A percentile compares a stretch with the other conserved stretches of the same genome.
Evolutionary conservation across 35 echinoderm and acorn worm species (phyloP).

Genomic region (Heliocidaris tuberculata): DNA sequence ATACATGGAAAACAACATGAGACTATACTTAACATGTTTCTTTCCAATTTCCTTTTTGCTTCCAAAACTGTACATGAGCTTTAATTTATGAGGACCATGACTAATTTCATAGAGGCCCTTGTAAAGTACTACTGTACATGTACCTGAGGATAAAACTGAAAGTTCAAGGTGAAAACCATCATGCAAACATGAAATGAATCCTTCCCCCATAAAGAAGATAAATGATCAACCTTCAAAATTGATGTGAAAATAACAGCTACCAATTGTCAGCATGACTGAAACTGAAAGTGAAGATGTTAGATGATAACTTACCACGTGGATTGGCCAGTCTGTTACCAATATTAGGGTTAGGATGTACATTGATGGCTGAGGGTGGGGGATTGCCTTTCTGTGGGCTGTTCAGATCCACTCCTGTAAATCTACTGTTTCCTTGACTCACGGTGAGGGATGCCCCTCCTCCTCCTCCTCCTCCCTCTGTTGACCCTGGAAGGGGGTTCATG

Average conservation of each 20-base stretch:
- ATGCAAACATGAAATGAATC: neutral
- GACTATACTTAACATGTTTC: too few relatives aligned
- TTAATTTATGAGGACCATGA: too few relatives aligned
- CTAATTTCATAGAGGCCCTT: too few relatives aligned
- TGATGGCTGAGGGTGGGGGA: constrained; percentile 60
- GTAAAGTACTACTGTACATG: neutral
- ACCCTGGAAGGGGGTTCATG: constrained; percentile 27
- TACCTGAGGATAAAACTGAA: neutral
- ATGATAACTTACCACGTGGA: constrained; percentile 31
- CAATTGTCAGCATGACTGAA: too few relatives aligned
- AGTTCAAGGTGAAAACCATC: neutral
- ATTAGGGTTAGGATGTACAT: constrained; percentile 70
- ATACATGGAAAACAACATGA: too few relatives aligned
- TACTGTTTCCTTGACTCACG: constrained; percentile 22
- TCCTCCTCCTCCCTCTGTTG: constrained; percentile 14
- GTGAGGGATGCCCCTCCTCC: constrained; percentile 12
- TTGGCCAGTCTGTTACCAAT: constrained; percentile 83
- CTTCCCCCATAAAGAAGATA: neutral
- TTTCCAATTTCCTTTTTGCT: too few relatives aligned
- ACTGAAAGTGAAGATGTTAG: neutral
- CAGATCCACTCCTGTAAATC: constrained; percentile 89
- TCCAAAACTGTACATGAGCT: too few relatives aligned
- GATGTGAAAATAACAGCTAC: neutral
- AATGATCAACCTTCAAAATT: neutral
- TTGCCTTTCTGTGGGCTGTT: constrained; percentile 83